Evolutionary conservation across 2,888 invertebrate genomes (phyloP).

Genomic region (Lochmaea capreae): DNA sequence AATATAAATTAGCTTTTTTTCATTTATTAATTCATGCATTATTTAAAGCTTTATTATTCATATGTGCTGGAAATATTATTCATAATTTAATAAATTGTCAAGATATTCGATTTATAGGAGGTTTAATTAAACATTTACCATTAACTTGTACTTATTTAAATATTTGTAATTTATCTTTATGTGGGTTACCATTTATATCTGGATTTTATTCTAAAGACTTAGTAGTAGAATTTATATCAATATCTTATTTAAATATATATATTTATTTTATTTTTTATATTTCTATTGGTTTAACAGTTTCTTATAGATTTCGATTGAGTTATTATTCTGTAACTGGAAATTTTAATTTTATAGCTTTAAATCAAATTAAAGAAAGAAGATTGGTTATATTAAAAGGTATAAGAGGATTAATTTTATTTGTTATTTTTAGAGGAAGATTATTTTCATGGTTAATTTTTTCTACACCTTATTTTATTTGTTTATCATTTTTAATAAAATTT

Average conservation of each 20-base stretch:
- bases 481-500: conserved; percentile 68
- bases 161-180: conserved; percentile 61
- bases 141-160: conserved; percentile 67
- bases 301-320: conserved; percentile 63
- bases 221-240: conserved; percentile 39
- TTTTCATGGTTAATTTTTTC: conserved; percentile 71
- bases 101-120: conserved; percentile 66
- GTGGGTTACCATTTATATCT: conserved; percentile 65
- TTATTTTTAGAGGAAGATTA: conserved; percentile 68
- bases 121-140: conserved; percentile 67
- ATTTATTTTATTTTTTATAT: conserved; percentile 65
- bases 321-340: conserved; percentile 69
- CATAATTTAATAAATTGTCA: too few species aligned
- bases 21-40: conserved; percentile 80
- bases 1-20: conserved; percentile 73
- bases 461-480: conserved; percentile 69
- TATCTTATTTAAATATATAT: too few species aligned
- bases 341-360: conserved; percentile 65
- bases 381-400: conserved; percentile 65
- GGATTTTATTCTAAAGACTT: conserved; percentile 75
- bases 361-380: conserved; percentile 68
- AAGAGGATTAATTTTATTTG: too few species aligned
- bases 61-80: conserved; percentile 52
- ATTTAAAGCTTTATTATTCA: conserved; percentile 81
- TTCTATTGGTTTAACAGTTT: too few species aligned